Evolutionary conservation across 2,113 vertebrate species (phyloP).

Genomic region (Butastur rufipennis): DNA sequence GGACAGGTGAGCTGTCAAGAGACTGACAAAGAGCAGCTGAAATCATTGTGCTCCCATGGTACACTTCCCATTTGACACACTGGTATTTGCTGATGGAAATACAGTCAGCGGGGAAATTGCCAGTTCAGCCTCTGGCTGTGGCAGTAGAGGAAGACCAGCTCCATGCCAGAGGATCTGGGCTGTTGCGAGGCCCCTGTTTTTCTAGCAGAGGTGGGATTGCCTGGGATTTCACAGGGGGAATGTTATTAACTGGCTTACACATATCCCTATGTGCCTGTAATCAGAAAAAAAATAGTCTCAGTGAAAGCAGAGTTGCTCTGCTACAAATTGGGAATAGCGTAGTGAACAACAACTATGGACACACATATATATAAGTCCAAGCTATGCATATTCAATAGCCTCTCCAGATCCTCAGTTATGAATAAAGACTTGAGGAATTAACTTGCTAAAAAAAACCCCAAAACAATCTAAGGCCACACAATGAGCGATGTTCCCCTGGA

Average conservation of each 20-base stretch:
- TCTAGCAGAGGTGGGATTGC: neutral
- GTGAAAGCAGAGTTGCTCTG: neutral
- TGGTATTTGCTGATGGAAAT: neutral
- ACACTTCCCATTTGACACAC: neutral
- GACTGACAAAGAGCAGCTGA: neutral
- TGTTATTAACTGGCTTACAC: neutral
- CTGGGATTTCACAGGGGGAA: neutral
- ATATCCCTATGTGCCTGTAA: accelerated
- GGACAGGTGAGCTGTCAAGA: neutral
- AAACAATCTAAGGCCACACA: neutral
- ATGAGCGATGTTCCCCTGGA: neutral
- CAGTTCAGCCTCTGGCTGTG: neutral
- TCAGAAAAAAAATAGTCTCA: neutral
- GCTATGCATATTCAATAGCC: neutral
- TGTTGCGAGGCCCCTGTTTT: neutral
- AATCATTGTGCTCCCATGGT: neutral
- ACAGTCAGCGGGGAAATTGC: neutral
- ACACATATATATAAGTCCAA: neutral
- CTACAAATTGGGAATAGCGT: neutral
- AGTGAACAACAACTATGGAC: neutral
- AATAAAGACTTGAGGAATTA: slow-evolving; percentile 31
- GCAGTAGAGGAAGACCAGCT: neutral
- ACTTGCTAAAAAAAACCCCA: neutral
- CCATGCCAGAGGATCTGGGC: neutral
- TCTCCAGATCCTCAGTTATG: neutral